Conservation (phyloP, 2,888 invertebrate genomes). For the Tholera decimalis region DNA sequence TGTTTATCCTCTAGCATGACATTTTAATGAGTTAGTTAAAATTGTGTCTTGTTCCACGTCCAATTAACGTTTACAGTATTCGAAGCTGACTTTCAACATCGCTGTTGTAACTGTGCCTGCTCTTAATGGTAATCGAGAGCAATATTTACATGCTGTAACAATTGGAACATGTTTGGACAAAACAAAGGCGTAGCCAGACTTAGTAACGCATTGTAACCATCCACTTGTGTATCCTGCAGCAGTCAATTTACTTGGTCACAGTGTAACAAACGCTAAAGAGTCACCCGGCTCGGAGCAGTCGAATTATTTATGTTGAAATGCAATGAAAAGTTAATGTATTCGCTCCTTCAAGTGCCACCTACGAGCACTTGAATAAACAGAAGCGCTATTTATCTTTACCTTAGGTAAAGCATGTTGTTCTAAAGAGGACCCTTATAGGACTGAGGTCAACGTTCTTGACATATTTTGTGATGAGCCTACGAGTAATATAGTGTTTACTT, state of each 20-base stretch:
- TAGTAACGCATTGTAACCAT: conserved; percentile 66
- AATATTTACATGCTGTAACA: conserved; percentile 83
- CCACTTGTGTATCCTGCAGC: conserved; percentile 53
- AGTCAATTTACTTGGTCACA: conserved; percentile 58
- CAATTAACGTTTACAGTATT: conserved; percentile 80
- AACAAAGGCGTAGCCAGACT: conserved; percentile 80
- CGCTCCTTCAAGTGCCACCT: conserved; percentile 79
- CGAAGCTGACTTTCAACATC: conserved; percentile 77
- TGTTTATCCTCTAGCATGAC: conserved; percentile 62
- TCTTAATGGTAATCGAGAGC: conserved; percentile 80
- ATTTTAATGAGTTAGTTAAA: conserved; percentile 71
- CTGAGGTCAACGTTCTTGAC: conserved; percentile 83
- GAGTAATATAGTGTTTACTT: conserved; percentile 56
- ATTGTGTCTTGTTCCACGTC: conserved; percentile 73
- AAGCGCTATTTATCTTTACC: conserved; percentile 83
- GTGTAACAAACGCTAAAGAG: conserved; percentile 57
- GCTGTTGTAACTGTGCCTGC: conserved; percentile 66
- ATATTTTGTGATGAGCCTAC: conserved; percentile 67
- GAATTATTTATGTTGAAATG: conserved; percentile 65
- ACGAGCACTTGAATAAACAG: conserved; percentile 83
- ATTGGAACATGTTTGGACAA: conserved; percentile 82
- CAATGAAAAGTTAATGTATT: conserved; percentile 72
- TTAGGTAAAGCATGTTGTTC: conserved; percentile 81
- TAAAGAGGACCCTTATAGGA: conserved; percentile 77
- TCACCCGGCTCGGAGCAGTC: conserved; percentile 37